Evolutionary conservation across 1,140 invertebrate genomes (phyloP).

Genomic region (Leptopilina boulardi): DNA sequence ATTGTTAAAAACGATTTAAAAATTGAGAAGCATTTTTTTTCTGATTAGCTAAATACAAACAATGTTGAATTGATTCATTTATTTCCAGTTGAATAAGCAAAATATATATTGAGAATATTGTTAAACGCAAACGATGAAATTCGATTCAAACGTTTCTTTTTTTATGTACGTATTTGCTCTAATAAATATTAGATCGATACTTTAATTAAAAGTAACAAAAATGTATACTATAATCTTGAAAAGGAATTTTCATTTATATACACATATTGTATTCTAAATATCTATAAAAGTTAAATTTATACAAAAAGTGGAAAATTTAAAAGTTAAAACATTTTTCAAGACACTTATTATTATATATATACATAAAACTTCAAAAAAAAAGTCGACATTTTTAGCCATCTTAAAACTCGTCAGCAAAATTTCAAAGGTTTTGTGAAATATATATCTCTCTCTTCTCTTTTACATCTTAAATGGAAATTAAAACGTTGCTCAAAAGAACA

Average conservation of each 20-base stretch:
- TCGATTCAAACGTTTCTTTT: not conserved
- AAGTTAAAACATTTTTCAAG: constrained; percentile 5
- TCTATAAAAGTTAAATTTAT: not conserved
- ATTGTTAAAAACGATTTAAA: not conserved
- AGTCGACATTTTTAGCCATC: not conserved
- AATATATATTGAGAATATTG: not conserved
- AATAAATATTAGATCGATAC: not conserved
- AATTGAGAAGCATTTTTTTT: not conserved
- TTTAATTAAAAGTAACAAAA: no score
- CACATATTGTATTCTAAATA: no score
- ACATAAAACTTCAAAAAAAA: not conserved
- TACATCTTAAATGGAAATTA: constrained; percentile 13
- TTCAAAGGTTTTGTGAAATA: not conserved
- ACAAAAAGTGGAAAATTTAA: not conserved
- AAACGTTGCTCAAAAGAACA: not conserved
- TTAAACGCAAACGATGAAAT: constrained; percentile 2
- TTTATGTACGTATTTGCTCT: not conserved
- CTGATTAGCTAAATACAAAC: not conserved
- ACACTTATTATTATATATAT: no score
- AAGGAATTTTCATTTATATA: no score
- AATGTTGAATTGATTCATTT: constrained; percentile 2
- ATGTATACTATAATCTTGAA: no score
- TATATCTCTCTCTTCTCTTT: not conserved
- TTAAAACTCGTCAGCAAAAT: not conserved
- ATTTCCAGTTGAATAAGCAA: constrained; percentile 9